Base-by-base conservation (phyloP, 2,797 vertebrate genomes). In the Capromys pilorides region DNA sequence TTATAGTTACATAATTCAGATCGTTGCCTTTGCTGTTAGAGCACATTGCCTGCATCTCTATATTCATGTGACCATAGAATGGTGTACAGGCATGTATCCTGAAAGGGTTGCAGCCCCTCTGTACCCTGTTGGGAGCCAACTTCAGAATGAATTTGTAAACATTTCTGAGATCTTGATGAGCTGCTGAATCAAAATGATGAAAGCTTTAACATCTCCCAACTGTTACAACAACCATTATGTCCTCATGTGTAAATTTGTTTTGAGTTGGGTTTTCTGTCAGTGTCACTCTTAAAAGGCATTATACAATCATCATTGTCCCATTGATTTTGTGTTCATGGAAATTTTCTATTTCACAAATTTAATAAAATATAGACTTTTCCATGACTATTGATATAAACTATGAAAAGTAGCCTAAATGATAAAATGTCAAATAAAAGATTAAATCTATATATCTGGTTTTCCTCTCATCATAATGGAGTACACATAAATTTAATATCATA, bases 371-470 rank as follows among this genome's bases (percentile, higher is more conserved):
- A 62, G 54, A 54, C 8, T 9, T 54, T 80, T 64, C 45, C 28
- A 86, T 62, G 61, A 90, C 78, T 75, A 88, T 13, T 54, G 31
- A 89, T 39, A 75, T 62, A 62, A 92, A 28, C 33, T 49, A 94
- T 13, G 7, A 39, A 81, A 80, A 61, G 77, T 31, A 82, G 92
- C 5, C 39, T 69, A 89, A 89, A 73, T 16, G 51, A 49, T 73
- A 85, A 96, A 94, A 86, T 86, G 51, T 77, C 61, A 89, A 88
- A 91, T 31, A 26, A 80, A 89, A 94, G 45, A 75, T 33, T 19
- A 94, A 71, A 28, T 12, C 80, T 57, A 90, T 36, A 9, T 57
- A 71, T 39, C 24, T 71, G 31, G 6, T 62, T 78, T 96, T 90
- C 69, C n/a, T 22, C 64, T 94, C 41, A 86, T 67, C 39, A 82